Evolutionary conservation across 1,140 invertebrate genomes (phyloP).

Genomic region (Pseudomyrmex gracilis): DNA sequence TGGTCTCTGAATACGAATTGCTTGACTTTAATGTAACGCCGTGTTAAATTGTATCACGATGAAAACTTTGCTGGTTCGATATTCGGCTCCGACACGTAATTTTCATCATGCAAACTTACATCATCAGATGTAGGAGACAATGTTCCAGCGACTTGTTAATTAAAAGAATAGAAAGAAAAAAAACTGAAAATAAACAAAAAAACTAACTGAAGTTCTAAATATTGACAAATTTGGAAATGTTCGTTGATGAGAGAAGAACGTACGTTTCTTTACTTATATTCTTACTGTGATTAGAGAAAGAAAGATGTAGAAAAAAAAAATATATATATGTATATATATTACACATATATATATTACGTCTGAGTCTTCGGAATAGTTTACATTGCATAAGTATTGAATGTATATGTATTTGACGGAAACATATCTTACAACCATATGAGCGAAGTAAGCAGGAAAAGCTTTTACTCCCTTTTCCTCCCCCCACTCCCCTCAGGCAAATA

Average conservation of each 20-base stretch:
- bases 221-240: background rate
- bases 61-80: slow-evolving; percentile 14
- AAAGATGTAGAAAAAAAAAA: too few species aligned
- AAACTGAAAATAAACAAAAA: background rate
- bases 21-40: background rate
- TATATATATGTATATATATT: too few species aligned
- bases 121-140: slow-evolving; percentile 17
- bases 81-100: slow-evolving; percentile 10
- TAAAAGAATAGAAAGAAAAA: slow-evolving; percentile 13
- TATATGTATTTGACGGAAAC: background rate
- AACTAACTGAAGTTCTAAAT: background rate
- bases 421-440: slow-evolving; percentile 9
- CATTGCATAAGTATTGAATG: background rate
- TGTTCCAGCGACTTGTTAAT: background rate
- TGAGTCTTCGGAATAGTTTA: background rate
- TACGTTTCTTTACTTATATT: slow-evolving; percentile 12
- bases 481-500: background rate
- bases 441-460: background rate
- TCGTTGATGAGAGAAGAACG: background rate
- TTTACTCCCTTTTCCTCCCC: background rate
- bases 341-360: background rate
- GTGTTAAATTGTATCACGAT: slow-evolving; percentile 23
- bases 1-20: slow-evolving; percentile 38
- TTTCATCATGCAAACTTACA: background rate
- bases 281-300: background rate